A percentile compares a stretch with the other conserved stretches of the same genome.
phyloP scores from a whole-genome alignment of 2,113 vertebrate genomes.

The Saimiri boliviensis region DNA sequence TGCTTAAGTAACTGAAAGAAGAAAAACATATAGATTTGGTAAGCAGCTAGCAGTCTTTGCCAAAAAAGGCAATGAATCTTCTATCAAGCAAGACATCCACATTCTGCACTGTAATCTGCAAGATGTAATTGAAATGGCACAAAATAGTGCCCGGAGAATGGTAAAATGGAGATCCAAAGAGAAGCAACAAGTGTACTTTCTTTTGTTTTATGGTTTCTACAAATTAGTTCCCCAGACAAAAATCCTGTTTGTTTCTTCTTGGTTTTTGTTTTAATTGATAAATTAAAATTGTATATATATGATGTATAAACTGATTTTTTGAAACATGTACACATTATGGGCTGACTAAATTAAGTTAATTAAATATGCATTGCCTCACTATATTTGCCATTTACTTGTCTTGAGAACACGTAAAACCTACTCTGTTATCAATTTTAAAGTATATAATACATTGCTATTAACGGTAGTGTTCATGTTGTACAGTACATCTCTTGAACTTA shows the following conservation, averaged over 20 bases:
- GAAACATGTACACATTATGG: neutral
- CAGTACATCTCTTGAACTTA: neutral
- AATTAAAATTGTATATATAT: neutral
- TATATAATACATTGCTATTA: neutral
- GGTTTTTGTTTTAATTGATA: neutral
- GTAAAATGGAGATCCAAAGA: neutral
- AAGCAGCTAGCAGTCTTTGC: neutral
- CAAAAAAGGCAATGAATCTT: neutral
- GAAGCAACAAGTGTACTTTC: neutral
- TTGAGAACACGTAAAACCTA: neutral
- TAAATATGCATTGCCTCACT: neutral
- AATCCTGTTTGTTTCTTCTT: neutral
- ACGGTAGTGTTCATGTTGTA: neutral
- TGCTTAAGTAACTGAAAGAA: neutral
- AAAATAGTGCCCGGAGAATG: neutral
- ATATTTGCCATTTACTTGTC: neutral
- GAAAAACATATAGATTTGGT: neutral
- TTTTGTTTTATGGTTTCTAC: neutral
- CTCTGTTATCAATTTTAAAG: neutral
- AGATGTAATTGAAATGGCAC: neutral
- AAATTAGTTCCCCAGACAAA: neutral
- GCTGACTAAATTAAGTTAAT: neutral
- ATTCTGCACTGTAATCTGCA: neutral
- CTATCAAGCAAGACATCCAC: neutral
- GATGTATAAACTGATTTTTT: neutral